Evolutionary conservation across 1,140 invertebrate genomes (phyloP).

Genomic region (Zaprionus africanus): DNA sequence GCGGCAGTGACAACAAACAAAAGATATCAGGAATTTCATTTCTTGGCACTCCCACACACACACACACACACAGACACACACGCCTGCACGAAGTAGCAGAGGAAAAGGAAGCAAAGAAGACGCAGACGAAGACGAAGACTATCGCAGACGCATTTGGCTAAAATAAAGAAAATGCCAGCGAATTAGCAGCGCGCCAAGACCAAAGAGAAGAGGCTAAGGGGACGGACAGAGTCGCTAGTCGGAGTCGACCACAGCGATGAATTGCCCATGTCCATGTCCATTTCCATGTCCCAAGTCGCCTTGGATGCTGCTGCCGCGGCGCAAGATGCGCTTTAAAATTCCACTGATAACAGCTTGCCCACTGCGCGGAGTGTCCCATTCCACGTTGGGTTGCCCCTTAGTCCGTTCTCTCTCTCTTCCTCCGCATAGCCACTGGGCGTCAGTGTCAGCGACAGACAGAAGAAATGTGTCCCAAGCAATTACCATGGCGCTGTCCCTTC

Average conservation of each 20-base stretch:
- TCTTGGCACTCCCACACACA: slow-evolving; percentile 54
- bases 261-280: slow-evolving; percentile 73
- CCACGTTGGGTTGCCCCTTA: background rate
- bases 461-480: slow-evolving; percentile 77
- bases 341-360: slow-evolving; percentile 67
- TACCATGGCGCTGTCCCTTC: slow-evolving; percentile 45
- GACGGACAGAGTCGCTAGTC: slow-evolving; percentile 5
- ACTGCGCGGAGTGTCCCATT: background rate
- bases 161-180: slow-evolving; percentile 81
- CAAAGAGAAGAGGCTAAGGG: slow-evolving; percentile 1
- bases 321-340: slow-evolving; percentile 77
- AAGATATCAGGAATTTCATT: slow-evolving; percentile 83
- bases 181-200: slow-evolving; percentile 62
- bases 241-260: slow-evolving; percentile 47
- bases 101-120: slow-evolving; percentile 29
- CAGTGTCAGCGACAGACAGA: slow-evolving; percentile 75
- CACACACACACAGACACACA: slow-evolving; percentile 25
- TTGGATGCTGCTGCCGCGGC: slow-evolving; percentile 32
- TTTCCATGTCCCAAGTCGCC: slow-evolving; percentile 49
- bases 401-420: background rate
- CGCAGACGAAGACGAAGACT: slow-evolving; percentile 16
- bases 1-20: slow-evolving; percentile 76
- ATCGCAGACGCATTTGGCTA: slow-evolving; percentile 73
- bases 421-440: slow-evolving; percentile 58
- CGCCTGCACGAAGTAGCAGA: slow-evolving; percentile 37